phyloP scores from a whole-genome alignment of 1,140 invertebrate genomes.

The Cydia pomonella region DNA sequence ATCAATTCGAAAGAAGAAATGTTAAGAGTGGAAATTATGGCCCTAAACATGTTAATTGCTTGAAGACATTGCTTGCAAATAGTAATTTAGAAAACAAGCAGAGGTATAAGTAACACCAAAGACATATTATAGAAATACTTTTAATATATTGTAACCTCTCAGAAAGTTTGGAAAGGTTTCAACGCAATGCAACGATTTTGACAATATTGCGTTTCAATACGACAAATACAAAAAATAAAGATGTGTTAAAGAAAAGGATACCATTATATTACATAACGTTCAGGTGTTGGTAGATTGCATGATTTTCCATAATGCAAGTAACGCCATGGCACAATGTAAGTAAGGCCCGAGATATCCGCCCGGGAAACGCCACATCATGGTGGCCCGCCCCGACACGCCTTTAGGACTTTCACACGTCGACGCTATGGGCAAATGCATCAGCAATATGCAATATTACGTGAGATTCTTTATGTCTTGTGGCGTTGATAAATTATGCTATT shows the following conservation, averaged over 20 bases:
- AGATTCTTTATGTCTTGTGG: constrained; percentile 9
- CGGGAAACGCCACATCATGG: constrained; percentile 24
- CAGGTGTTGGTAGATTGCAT: constrained; percentile 1
- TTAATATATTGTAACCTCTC: too few species aligned
- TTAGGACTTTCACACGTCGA: constrained; percentile 20
- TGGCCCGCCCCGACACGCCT: constrained; percentile 21
- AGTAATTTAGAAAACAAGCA: neutral
- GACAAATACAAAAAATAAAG: neutral
- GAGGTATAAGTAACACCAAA: neutral
- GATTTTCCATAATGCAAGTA: constrained; percentile 12
- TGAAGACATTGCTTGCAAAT: neutral
- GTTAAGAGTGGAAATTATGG: neutral
- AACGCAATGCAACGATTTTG: neutral
- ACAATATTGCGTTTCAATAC: neutral
- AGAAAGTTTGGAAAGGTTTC: neutral
- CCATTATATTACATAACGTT: neutral
- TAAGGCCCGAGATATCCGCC: constrained; percentile 24
- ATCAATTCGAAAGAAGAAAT: neutral
- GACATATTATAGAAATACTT: neutral
- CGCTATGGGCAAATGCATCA: constrained; percentile 18
- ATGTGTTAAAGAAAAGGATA: neutral
- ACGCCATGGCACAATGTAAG: constrained; percentile 5
- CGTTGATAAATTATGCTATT: neutral
- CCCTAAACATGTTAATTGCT: constrained; percentile 3
- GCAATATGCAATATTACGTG: constrained; percentile 11